Evolutionary conservation across 2,113 vertebrate species (phyloP).

Genomic region (Bagarius yarrelli): DNA sequence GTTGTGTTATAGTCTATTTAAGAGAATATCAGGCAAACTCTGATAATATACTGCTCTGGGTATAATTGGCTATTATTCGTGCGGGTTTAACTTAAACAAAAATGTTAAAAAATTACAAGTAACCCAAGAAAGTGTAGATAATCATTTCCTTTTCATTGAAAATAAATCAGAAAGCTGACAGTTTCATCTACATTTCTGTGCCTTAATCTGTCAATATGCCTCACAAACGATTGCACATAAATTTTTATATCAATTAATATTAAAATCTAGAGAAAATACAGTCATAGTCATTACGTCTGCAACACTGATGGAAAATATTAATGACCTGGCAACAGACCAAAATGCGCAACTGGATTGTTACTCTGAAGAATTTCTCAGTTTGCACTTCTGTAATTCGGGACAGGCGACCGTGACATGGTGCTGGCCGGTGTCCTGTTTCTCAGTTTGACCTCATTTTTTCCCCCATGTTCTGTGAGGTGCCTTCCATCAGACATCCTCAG

Average conservation of each 20-base stretch:
- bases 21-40: background rate
- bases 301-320: constrained; percentile 13
- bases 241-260: constrained; percentile 15
- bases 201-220: constrained; percentile 27
- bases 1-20: background rate
- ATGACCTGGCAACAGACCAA: constrained; percentile 22
- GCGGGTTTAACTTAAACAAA: background rate
- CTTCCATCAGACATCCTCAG: constrained; percentile 15
- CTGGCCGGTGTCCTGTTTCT: constrained; percentile 1
- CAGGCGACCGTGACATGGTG: constrained; percentile 16
- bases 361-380: constrained; percentile 19
- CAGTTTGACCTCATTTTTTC: constrained; percentile 40
- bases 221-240: background rate
- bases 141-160: background rate
- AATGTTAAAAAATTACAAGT: too few relatives aligned
- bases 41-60: background rate
- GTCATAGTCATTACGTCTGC: constrained; percentile 5
- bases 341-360: background rate
- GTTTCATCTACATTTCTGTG: constrained; percentile 21
- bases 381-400: constrained; percentile 8
- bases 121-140: background rate
- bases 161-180: constrained; percentile 2
- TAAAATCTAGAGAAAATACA: constrained; percentile 11
- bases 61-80: background rate
- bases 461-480: constrained; percentile 40